phyloP scores from a whole-genome alignment of 2,113 vertebrate genomes.

The Corythornis madagascariensis region DNA sequence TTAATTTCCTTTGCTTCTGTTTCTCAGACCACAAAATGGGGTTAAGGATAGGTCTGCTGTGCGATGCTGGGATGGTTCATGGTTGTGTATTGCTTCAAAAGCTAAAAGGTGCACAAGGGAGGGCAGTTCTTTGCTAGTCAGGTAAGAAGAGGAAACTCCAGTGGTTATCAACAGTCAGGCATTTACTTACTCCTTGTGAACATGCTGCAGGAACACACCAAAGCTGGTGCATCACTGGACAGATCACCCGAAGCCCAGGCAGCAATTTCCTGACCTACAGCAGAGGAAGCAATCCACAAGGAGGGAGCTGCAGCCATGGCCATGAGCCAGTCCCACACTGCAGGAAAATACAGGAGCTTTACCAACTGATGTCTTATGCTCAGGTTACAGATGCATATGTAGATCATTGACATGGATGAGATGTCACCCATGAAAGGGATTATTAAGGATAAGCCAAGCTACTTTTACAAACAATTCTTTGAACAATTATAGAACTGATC shows the following conservation, averaged over 20 bases:
- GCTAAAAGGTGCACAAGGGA: not conserved
- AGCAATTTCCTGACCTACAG: not conserved
- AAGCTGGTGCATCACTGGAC: not conserved
- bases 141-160: not conserved
- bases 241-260: not conserved
- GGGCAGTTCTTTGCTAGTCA: not conserved
- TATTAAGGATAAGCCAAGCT: not conserved
- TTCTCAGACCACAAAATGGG: not conserved
- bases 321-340: not conserved
- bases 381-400: not conserved
- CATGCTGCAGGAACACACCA: not conserved
- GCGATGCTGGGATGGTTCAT: not conserved
- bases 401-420: not conserved
- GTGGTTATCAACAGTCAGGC: not conserved
- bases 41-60: not conserved
- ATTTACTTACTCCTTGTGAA: not conserved
- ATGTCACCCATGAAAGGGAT: not conserved
- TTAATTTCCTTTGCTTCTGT: not conserved
- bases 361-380: not conserved
- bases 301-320: fast-evolving
- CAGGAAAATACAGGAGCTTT: not conserved
- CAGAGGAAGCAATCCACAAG: not conserved
- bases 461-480: not conserved
- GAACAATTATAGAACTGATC: not conserved
- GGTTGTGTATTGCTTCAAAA: not conserved